phyloP scores from a whole-genome alignment of 2,797 vertebrate species.

The Buphagus erythrorhynchus region DNA sequence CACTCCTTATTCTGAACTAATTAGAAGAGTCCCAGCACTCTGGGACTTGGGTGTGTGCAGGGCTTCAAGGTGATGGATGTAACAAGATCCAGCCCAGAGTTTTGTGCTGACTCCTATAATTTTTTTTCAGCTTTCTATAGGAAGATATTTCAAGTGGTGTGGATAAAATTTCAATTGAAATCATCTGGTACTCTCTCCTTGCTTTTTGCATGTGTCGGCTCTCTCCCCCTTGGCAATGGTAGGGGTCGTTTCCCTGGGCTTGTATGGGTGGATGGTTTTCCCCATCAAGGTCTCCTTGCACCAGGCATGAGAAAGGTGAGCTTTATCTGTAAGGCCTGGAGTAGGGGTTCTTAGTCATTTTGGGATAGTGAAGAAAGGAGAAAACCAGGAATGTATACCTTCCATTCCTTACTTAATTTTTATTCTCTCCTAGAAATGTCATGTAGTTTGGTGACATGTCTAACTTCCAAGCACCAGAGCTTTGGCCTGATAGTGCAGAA shows the following conservation, averaged over 20 bases:
- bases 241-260: not conserved
- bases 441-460: not conserved
- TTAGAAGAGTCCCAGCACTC: not conserved
- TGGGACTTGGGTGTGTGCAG: not conserved
- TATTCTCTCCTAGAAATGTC: not conserved
- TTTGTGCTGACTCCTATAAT: not conserved
- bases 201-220: not conserved
- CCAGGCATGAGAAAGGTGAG: not conserved
- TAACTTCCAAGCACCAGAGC: not conserved
- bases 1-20: not conserved
- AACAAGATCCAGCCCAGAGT: not conserved
- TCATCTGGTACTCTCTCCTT: rapidly evolving
- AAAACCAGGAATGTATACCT: not conserved
- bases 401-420: not conserved
- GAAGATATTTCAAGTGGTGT: not conserved
- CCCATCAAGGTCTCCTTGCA: not conserved
- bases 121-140: not conserved
- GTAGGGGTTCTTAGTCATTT: not conserved
- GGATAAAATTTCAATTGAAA: not conserved
- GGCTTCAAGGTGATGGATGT: not conserved
- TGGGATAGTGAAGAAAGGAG: not conserved
- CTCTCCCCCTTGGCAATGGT: not conserved
- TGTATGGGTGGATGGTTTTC: not conserved
- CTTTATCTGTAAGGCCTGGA: not conserved
- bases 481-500: not conserved